phyloP scores from a whole-genome alignment of 2,888 invertebrate species.

The Amorpha juglandis region DNA sequence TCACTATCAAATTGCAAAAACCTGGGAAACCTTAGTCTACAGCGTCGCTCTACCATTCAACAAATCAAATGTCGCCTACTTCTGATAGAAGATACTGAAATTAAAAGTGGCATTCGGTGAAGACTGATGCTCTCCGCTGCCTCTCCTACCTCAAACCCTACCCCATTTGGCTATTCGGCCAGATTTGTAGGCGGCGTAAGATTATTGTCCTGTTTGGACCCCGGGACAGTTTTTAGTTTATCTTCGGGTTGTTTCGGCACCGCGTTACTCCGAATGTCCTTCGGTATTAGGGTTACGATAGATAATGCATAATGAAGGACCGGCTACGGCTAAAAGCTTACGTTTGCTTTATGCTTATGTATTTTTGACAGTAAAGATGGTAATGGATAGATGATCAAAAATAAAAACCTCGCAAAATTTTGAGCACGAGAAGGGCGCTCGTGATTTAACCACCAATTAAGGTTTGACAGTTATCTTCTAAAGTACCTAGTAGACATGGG shows the following conservation, averaged over 20 bases:
- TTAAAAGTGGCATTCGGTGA: too few relatives aligned
- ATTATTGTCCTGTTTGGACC: slow-evolving; percentile 57
- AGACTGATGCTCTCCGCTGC: slow-evolving; percentile 30
- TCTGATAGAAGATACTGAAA: too few relatives aligned
- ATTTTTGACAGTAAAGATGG: background rate
- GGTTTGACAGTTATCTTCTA: too few relatives aligned
- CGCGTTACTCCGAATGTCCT: slow-evolving; percentile 14
- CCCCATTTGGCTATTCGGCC: slow-evolving; percentile 51
- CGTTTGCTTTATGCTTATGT: slow-evolving; percentile 12
- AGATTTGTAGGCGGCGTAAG: slow-evolving; percentile 66
- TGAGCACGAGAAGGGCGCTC: too few relatives aligned
- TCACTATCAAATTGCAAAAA: too few relatives aligned
- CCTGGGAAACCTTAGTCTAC: too few relatives aligned
- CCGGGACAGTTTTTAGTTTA: slow-evolving; percentile 65
- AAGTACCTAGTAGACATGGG: too few relatives aligned
- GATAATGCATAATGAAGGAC: slow-evolving; percentile 23
- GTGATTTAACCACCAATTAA: too few relatives aligned
- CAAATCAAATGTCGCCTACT: too few relatives aligned
- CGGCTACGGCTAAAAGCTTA: slow-evolving; percentile 15
- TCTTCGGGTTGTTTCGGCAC: slow-evolving; percentile 41
- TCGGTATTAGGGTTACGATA: slow-evolving; percentile 21
- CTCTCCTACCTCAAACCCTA: slow-evolving; percentile 32
- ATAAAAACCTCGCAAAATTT: too few relatives aligned
- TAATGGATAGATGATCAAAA: too few relatives aligned
- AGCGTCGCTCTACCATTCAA: too few relatives aligned